Base-by-base conservation (phyloP, 2,888 invertebrate species). In the Agrotis clavis region DNA sequence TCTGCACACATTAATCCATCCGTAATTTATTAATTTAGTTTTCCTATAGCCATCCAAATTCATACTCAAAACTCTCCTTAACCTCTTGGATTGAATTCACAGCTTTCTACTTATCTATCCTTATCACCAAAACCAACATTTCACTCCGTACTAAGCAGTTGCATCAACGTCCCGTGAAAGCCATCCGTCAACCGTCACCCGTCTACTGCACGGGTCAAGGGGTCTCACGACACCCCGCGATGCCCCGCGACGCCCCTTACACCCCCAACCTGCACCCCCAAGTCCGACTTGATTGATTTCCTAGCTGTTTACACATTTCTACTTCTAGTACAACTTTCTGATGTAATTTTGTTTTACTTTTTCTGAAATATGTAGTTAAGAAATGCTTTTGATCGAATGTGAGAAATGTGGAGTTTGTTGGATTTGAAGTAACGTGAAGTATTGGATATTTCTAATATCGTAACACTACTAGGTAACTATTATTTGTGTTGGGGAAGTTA, bases 231-330 rank as follows among this genome's bases (percentile, higher is more conserved):
- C 83, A 66, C 82, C 82, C 79, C 69, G 35, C 73, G 59, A 59
- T 64, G 41, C 71, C 67, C 60, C 70, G 56, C 70, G 66, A 67
- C 71, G 51, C 75, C 77, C 72, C 60, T 74, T 77, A 67, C 74
- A 45, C 64, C 74, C 66, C 78, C 76, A 71, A 72, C 80, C 87
- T 87, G 57, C 75, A 69, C 77, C 71, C 63, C 71, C 68, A 79
- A 79, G 84, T 84, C 85, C 92, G 90, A 93, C 93, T 94, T 94
- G 95, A 95, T 96, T 96, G 95, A 96, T 96, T 95, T 94, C 94
- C 75, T 80, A 74, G 76, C 83, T 85, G 85, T 86, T 85, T 86
- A 85, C 85, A 86, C 78, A 82, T 80, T 85, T 82, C 83, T 77
- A 82, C 82, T 83, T 80, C 82, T 77, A 86, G 68, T 79, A 67